phyloP scores from a whole-genome alignment of 2,113 vertebrate genomes.

The Plotosus lineatus region DNA sequence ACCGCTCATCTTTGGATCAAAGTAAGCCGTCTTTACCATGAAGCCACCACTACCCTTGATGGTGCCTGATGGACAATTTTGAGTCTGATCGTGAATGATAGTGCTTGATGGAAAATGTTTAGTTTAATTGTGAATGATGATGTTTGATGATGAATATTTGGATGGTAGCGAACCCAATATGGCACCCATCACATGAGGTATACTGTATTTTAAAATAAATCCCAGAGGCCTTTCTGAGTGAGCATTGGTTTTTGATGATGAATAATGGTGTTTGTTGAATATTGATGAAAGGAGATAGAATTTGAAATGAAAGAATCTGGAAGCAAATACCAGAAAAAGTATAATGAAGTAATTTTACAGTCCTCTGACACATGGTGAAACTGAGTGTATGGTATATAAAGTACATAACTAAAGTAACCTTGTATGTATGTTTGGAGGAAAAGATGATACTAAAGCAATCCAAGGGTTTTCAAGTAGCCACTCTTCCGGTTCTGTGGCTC shows the following conservation, averaged over 20 bases:
- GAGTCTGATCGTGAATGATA: neutral
- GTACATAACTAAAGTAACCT: conserved; percentile 22
- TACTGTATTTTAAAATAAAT: too few relatives aligned
- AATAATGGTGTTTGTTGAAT: neutral
- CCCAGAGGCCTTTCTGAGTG: too few relatives aligned
- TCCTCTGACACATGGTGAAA: neutral
- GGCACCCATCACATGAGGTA: too few relatives aligned
- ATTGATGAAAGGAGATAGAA: too few relatives aligned
- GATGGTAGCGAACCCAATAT: too few relatives aligned
- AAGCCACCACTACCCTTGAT: too few relatives aligned
- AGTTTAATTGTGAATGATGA: neutral
- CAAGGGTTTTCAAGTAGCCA: conserved; percentile 29
- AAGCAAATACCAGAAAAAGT: neutral
- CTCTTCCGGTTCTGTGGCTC: conserved; percentile 50
- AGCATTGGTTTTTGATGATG: neutral
- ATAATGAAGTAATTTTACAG: conserved; percentile 4
- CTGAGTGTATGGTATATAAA: conserved; percentile 8
- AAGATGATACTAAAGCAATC: conserved; percentile 28
- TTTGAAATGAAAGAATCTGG: neutral
- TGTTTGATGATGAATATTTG: neutral
- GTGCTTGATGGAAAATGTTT: neutral
- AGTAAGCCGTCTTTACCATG: too few relatives aligned
- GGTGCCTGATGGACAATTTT: neutral
- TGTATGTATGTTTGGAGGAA: conserved; percentile 9
- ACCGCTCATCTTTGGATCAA: too few relatives aligned